phyloP scores from a whole-genome alignment of 2,888 invertebrate species.

The Drosophila sordidula region DNA sequence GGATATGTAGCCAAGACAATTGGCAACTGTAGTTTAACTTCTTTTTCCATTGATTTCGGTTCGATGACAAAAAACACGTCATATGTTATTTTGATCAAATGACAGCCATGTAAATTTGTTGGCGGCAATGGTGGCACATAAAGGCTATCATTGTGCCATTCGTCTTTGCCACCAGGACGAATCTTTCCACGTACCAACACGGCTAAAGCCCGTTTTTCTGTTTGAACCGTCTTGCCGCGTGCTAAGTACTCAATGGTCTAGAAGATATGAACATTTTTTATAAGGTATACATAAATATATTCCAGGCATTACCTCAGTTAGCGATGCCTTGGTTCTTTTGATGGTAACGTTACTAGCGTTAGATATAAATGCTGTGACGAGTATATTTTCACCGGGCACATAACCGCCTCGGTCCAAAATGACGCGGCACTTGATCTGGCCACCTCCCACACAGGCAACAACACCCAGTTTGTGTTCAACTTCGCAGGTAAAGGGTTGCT shows the following conservation, averaged over 20 bases:
- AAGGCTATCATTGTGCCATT: slow-evolving; percentile 94
- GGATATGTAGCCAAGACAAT: slow-evolving; percentile 97
- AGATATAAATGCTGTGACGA: slow-evolving; percentile 92
- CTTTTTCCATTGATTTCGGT: slow-evolving; percentile 96
- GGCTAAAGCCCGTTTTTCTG: slow-evolving; percentile 94
- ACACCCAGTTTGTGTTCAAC: slow-evolving; percentile 96
- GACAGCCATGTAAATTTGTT: slow-evolving; percentile 96
- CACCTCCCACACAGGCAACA: slow-evolving; percentile 92
- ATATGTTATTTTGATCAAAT: slow-evolving; percentile 96
- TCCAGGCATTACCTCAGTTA: slow-evolving; percentile 87
- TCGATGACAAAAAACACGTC: slow-evolving; percentile 96
- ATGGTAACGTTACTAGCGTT: slow-evolving; percentile 95
- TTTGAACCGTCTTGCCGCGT: slow-evolving; percentile 93
- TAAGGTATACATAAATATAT: background rate
- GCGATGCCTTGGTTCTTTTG: slow-evolving; percentile 93
- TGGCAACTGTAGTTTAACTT: slow-evolving; percentile 95
- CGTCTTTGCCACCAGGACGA: slow-evolving; percentile 91
- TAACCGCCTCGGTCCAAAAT: slow-evolving; percentile 96
- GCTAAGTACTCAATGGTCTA: slow-evolving; percentile 95
- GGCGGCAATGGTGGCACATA: slow-evolving; percentile 97
- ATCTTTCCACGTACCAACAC: slow-evolving; percentile 92
- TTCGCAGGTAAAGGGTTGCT: slow-evolving; percentile 96
- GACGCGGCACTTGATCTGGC: slow-evolving; percentile 94
- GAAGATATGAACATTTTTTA: background rate
- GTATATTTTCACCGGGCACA: slow-evolving; percentile 97